These are phyloP conservation scores for Ormyrus pomaceus DNA, from an alignment of 2,888 invertebrate genomes.

Conservation along the genomic window DNA sequence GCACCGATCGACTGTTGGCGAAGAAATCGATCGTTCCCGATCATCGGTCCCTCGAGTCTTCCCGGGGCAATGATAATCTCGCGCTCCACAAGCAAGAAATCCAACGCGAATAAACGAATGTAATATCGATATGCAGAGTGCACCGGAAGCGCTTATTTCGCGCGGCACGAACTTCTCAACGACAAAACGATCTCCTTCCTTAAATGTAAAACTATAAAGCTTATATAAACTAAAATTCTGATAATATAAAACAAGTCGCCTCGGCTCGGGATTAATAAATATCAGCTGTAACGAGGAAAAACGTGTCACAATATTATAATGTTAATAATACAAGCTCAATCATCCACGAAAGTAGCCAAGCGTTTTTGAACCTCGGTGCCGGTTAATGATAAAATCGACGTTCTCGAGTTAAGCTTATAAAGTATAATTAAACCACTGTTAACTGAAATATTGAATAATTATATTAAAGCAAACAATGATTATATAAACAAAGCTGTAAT, in stretches of 20 bases:
- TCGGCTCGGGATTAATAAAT: neutral
- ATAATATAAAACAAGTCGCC: neutral
- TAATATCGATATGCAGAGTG: too few species aligned
- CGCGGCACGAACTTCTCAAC: conserved; percentile 12
- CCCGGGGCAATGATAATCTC: conserved; percentile 22
- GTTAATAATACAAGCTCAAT: conserved; percentile 25
- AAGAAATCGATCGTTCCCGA: conserved; percentile 38
- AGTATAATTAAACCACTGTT: conserved; percentile 3
- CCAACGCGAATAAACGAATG: too few species aligned
- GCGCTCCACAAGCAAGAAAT: neutral
- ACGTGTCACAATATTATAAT: conserved; percentile 11
- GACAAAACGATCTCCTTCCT: conserved; percentile 1
- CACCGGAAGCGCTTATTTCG: conserved; percentile 25
- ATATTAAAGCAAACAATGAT: conserved; percentile 11
- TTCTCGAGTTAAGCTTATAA: conserved; percentile 18
- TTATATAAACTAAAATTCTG: neutral
- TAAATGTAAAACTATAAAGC: conserved; percentile 5
- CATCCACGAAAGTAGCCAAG: conserved; percentile 49
- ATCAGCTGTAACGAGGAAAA: conserved; percentile 7
- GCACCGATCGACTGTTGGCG: neutral
- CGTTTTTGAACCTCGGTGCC: conserved; percentile 24
- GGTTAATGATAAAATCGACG: conserved; percentile 8
- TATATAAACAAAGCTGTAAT: conserved; percentile 14
- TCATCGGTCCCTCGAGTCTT: conserved; percentile 47
- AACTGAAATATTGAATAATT: conserved; percentile 7